Percentiles rank a stretch among this genome's conserved stretches.
Evolutionary conservation across 2,888 invertebrate genomes (phyloP).

Genomic region (Pristionchus exspectatus): DNA sequence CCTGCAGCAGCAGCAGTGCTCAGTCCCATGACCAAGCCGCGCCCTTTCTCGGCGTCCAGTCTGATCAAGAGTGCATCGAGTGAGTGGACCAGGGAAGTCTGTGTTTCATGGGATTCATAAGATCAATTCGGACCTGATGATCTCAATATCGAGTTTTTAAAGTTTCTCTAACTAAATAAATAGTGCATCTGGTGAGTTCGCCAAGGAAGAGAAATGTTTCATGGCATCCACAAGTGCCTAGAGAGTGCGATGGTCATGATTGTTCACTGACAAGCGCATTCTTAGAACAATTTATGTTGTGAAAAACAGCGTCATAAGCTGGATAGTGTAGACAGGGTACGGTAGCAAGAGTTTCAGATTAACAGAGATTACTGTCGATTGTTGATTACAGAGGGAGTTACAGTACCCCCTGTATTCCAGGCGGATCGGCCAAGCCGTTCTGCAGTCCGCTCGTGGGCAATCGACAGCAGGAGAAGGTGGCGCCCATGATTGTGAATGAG

Average conservation of each 20-base stretch:
- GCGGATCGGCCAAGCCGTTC: slow-evolving; percentile 35
- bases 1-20: neutral
- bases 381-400: neutral
- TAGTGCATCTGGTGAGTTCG: neutral
- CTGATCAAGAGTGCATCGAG: slow-evolving; percentile 11
- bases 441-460: slow-evolving; percentile 46
- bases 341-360: too few species aligned
- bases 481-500: slow-evolving; percentile 21
- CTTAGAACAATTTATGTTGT: too few species aligned
- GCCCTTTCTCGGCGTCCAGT: slow-evolving; percentile 37
- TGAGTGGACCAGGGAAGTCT: neutral
- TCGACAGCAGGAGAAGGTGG: neutral
- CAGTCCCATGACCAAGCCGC: slow-evolving; percentile 22
- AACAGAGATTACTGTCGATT: too few species aligned
- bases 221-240: neutral
- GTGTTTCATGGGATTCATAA: neutral
- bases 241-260: too few species aligned
- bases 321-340: neutral
- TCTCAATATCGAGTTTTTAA: too few species aligned
- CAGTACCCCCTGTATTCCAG: neutral
- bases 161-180: too few species aligned
- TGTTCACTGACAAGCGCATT: too few species aligned
- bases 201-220: neutral
- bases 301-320: too few species aligned
- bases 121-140: neutral